These are phyloP conservation scores for Arremon aurantiirostris DNA, from an alignment of 2,797 vertebrate species.

Conservation along the genomic window DNA sequence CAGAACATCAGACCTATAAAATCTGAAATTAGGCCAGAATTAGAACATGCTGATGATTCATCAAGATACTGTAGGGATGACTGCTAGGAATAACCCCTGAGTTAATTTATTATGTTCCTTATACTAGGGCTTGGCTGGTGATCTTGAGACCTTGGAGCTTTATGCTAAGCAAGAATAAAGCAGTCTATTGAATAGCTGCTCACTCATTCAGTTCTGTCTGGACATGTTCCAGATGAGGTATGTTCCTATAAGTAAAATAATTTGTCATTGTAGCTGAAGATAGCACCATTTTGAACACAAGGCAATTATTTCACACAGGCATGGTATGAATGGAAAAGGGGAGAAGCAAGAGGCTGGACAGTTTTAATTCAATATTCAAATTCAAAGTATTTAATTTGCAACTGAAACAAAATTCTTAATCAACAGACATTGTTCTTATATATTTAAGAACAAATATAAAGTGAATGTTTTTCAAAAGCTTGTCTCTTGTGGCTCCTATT, in stretches of 20 bases:
- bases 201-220: neutral
- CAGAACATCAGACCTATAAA: neutral
- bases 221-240: neutral
- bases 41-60: neutral
- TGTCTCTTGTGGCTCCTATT: neutral
- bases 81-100: neutral
- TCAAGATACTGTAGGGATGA: neutral
- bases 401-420: neutral
- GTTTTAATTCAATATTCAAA: neutral
- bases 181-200: neutral
- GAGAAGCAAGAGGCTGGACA: neutral
- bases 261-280: neutral
- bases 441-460: neutral
- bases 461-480: neutral
- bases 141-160: neutral
- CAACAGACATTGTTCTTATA: neutral
- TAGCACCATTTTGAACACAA: neutral
- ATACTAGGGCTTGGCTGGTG: neutral
- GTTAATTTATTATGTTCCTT: neutral
- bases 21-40: neutral
- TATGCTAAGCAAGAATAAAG: neutral
- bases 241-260: neutral
- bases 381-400: neutral
- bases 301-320: neutral
- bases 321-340: neutral